Conservation (phyloP, 1,140 invertebrate species). For the Callitettix versicolor region DNA sequence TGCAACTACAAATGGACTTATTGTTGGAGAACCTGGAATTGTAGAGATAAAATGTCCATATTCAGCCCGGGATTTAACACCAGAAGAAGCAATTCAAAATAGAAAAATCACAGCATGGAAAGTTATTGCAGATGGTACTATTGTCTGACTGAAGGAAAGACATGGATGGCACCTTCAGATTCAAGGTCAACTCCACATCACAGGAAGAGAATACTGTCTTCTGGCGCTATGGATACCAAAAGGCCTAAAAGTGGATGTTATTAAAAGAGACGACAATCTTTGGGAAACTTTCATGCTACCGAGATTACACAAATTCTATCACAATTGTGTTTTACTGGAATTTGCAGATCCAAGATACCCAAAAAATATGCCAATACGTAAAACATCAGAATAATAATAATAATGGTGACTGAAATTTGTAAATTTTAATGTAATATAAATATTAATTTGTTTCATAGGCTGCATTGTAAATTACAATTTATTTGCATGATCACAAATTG, state of each 20-base stretch:
- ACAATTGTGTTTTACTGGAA: no score
- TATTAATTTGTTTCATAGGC: no score
- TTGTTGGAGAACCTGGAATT: constrained; percentile 16
- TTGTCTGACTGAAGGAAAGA: constrained; percentile 26
- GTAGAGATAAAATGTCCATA: constrained; percentile 32
- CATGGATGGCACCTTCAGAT: constrained; percentile 34
- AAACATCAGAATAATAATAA: no score
- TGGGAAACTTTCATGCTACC: constrained; percentile 23
- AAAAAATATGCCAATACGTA: no score
- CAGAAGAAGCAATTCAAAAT: constrained; percentile 20
- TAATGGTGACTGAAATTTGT: no score
- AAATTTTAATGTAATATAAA: no score
- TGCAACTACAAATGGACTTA: no score
- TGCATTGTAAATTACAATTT: no score
- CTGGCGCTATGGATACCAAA: constrained; percentile 31
- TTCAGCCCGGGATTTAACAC: constrained; percentile 18
- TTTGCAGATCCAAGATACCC: no score
- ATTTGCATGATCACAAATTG: no score
- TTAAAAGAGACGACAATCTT: constrained; percentile 20
- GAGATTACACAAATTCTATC: no score
- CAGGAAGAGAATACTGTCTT: constrained; percentile 29
- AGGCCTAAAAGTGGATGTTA: constrained; percentile 18
- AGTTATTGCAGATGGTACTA: constrained; percentile 5
- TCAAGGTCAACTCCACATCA: constrained; percentile 32
- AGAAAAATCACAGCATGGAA: constrained; percentile 11